Conservation (phyloP, 1,140 invertebrate species). For the Aleiodes sp. region DNA sequence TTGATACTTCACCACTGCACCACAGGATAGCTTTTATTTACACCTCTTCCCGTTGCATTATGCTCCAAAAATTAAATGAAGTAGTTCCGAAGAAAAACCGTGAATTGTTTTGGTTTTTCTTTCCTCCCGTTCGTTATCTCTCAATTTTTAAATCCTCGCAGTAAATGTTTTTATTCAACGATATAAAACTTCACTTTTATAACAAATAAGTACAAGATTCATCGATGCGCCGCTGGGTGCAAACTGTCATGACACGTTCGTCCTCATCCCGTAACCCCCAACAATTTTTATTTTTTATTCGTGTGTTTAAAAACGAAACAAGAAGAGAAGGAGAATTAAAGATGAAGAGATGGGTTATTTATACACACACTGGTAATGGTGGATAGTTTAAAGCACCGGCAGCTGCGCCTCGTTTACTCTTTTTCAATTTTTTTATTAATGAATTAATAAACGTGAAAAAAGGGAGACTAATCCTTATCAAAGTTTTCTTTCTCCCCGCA, state of each 20-base stretch:
- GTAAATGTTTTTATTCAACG: neutral
- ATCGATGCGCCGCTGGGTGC: slow-evolving; percentile 5
- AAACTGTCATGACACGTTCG: slow-evolving; percentile 3
- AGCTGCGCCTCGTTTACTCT: neutral
- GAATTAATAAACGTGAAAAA: no score
- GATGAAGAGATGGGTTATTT: slow-evolving; percentile 7
- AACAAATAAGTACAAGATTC: neutral
- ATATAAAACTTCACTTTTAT: no score
- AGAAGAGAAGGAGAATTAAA: neutral
- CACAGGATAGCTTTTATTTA: slow-evolving; percentile 8
- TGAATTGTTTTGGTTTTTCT: neutral
- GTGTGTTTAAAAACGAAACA: slow-evolving; percentile 3
- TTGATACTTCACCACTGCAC: neutral
- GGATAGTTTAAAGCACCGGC: neutral
- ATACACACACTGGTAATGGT: neutral
- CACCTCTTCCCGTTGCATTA: neutral
- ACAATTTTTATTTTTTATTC: neutral
- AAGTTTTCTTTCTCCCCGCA: no score
- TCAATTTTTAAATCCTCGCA: no score
- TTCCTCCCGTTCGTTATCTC: no score
- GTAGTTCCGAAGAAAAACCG: neutral
- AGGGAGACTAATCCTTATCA: no score
- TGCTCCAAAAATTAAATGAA: neutral
- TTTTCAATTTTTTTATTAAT: neutral
- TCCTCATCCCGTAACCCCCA: neutral